phyloP scores from a whole-genome alignment of 2,113 vertebrate genomes.

The Tyrannus savana region DNA sequence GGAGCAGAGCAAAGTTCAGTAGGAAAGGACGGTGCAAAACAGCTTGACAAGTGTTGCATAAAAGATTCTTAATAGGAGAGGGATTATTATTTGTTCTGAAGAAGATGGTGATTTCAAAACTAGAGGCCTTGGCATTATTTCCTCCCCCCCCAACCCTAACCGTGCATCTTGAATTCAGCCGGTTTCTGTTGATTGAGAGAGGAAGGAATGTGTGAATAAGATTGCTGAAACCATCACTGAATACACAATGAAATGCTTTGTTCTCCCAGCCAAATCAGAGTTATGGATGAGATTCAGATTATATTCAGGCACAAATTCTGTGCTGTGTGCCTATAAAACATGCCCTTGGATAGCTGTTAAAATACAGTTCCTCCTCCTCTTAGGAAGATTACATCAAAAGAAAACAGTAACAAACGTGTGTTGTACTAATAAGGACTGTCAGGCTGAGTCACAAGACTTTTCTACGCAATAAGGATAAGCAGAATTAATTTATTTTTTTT shows the following conservation, averaged over 20 bases:
- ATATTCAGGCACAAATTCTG: conserved; percentile 17
- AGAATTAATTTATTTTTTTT: background rate
- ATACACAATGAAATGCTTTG: conserved; percentile 64
- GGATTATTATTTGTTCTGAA: background rate
- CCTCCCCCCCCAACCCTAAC: background rate
- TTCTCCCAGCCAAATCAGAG: conserved; percentile 45
- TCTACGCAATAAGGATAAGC: background rate
- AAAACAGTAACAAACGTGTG: conserved; percentile 4
- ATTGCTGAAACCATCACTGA: conserved; percentile 32
- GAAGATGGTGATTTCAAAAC: conserved; percentile 17
- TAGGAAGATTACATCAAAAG: conserved; percentile 40
- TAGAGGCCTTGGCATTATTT: background rate
- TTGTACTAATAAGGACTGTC: conserved; percentile 7
- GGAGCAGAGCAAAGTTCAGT: background rate
- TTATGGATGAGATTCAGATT: conserved; percentile 27
- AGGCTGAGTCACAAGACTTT: background rate
- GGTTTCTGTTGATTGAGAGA: conserved; percentile 49
- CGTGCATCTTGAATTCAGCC: background rate
- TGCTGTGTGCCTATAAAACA: conserved; percentile 5
- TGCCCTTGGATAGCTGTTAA: conserved; percentile 34
- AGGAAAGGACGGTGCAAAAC: background rate
- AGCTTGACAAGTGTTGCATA: background rate
- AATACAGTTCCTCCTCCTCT: background rate
- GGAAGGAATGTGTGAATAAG: conserved; percentile 64
- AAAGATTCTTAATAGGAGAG: background rate